Percentiles rank a stretch among this genome's conserved stretches.
phyloP scores from a whole-genome alignment of 2,797 vertebrate genomes.

The Peromyscus melanophrys region DNA sequence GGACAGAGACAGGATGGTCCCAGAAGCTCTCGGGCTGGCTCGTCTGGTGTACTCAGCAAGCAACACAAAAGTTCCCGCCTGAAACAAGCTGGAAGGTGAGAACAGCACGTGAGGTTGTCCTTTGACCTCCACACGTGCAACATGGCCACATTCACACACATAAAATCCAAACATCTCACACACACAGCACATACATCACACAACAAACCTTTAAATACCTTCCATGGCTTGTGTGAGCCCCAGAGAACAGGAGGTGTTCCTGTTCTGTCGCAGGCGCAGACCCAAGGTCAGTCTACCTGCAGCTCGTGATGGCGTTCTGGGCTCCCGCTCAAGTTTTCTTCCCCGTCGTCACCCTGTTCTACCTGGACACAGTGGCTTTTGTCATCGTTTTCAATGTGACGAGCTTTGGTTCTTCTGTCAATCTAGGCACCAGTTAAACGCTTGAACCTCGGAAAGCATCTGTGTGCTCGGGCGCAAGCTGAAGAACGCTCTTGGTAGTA shows the following conservation, averaged over 20 bases:
- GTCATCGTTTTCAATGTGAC: background rate
- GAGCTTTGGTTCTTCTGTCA: background rate
- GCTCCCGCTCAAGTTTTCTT: background rate
- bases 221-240: background rate
- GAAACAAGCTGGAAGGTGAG: background rate
- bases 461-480: background rate
- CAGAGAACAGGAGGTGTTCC: background rate
- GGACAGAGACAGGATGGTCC: background rate
- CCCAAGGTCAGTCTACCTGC: background rate
- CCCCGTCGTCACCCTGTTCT: background rate
- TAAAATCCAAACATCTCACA: background rate
- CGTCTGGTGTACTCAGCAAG: no score
- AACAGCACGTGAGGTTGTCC: background rate
- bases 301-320: background rate
- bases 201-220: background rate
- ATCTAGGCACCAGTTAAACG: slow-evolving; percentile 17
- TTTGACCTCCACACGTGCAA: background rate
- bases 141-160: background rate
- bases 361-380: background rate
- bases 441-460: background rate
- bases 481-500: slow-evolving; percentile 29
- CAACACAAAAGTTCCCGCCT: background rate
- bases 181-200: background rate
- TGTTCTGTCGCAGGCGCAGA: background rate
- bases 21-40: background rate